Evolutionary conservation across 2,797 vertebrate genomes (phyloP), one percentile per base, ranked within the genome.

Genomic region (Aplochiton taeniatus): DNA sequence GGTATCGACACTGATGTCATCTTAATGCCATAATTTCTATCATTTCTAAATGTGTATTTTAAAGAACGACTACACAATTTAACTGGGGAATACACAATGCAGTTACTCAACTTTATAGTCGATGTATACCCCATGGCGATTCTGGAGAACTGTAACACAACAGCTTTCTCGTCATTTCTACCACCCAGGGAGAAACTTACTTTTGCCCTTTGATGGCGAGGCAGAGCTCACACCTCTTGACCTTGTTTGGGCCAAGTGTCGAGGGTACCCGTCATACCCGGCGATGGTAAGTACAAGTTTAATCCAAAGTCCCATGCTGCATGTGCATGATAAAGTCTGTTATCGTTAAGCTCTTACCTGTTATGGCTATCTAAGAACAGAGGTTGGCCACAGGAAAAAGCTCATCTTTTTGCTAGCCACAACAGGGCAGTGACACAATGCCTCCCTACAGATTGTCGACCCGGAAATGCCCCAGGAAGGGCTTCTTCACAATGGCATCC

Each of bases 231-330:
- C 96, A 71, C 95, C 97, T 70, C 85, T 99, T 86, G 96, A 97
- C 83, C 92, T 98, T 0, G 97, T 99, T 77, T 99, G 98, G 97
- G 97, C 98, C 70, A 99, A 99, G 92, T 97, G 95, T 85, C 93
- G 97, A 84, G 98, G 97, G 59, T 99, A 99, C 53, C 98, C 98
- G 41, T 99, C 97, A 64, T 99, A 99, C 85, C 97, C 98, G 53
- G 96, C 98, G 69, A 88, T 99, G 96, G 97, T 99, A 85, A 95
- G 95, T 85, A 64, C 42, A 7, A n/a, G 20, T 71, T 61, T 61
- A 5, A 45, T 72, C 46, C 63, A 19, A 16, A 13, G 11, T 53
- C 55, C 53, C 46, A 43, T 51, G 46, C 31, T 31, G 31, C 31
- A 16, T 62, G 54, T 42, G 4, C 43, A 17, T 43, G 43, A 42